phyloP scores from a whole-genome alignment of 2,113 vertebrate species.

The Cyprinodon brontotheroides region DNA sequence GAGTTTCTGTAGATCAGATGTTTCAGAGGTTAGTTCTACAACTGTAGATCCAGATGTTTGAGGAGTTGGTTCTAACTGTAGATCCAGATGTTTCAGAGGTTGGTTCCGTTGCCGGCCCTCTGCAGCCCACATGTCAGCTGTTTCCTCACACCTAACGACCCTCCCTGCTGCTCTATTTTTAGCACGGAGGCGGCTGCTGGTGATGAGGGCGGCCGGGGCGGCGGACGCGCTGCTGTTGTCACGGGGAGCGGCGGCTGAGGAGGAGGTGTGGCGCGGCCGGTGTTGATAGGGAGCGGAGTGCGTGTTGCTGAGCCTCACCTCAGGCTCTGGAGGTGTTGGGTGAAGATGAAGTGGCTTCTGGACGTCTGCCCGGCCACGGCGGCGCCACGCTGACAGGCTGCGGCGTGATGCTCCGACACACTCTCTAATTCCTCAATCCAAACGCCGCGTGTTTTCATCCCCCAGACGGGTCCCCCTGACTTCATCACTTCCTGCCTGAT shows the following conservation, averaged over 20 bases:
- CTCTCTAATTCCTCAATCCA: constrained; percentile 14
- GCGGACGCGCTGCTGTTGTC: constrained; percentile 70
- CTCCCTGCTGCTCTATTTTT: constrained; percentile 69
- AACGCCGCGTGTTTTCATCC: not conserved
- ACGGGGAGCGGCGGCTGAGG: constrained; percentile 70
- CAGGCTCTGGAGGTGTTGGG: constrained; percentile 36
- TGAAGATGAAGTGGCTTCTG: constrained; percentile 62
- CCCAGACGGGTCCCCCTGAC: not conserved
- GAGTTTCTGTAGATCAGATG: too few species aligned
- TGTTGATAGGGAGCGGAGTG: constrained; percentile 11
- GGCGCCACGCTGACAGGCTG: constrained; percentile 65
- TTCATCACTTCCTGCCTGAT: not conserved
- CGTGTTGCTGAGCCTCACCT: constrained; percentile 12
- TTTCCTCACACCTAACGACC: constrained; percentile 49
- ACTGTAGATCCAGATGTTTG: too few species aligned
- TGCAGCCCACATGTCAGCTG: constrained; percentile 39
- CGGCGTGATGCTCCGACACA: constrained; percentile 40
- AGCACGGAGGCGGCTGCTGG: constrained; percentile 50
- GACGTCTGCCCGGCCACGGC: constrained; percentile 42
- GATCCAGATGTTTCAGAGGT: not conserved
- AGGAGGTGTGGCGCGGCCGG: constrained; percentile 63
- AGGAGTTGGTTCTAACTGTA: not conserved
- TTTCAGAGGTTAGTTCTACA: too few species aligned
- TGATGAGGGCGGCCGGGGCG: constrained; percentile 68
- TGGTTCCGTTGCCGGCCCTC: not conserved